Base-by-base conservation (phyloP, 2,888 invertebrate species). In the Hirtodrosophila trivittata region DNA sequence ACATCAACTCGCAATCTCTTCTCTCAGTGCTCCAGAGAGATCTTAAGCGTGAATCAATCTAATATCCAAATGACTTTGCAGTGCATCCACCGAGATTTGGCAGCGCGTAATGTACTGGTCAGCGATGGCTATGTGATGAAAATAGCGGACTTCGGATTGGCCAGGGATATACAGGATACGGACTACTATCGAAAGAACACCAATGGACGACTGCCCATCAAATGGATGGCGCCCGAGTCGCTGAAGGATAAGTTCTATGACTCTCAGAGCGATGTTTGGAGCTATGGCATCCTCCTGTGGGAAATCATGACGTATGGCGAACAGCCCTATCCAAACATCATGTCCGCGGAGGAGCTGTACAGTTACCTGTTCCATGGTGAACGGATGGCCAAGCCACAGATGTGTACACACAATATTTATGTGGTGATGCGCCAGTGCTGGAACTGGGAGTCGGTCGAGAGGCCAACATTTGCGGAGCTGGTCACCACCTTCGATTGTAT, bases 201-300 rank as follows among this genome's bases (percentile, higher is more conserved):
- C 25, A 97, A 98, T 90, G 99, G 99, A 16, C 92, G 98, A 37
- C 92, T 99, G 70, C 99, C 99, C 0, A 97, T 99, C 28, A 98
- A 99, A 91, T 99, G 99, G 99, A 99, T 99, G 99, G 98, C 99
- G 0, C 98, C 98, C 0, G 99, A 99, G 91, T 97, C 99, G 0
- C 92, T 99, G 16, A 97, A 98, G 90, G 97, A 98, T 87, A 94
- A 98, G 86, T 94, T 97, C 35, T 99, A 98, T 91, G 98, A 97
- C 33, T 95, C 96, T 14, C 95, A 97, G 92, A 96, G 96, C 74
- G 97, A 97, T 90, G 97, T 97, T 38, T 98, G 98, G 98, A 98
- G 98, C 0, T 98, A 96, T 90, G 98, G 98, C 21, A 96, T 98
- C 59, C 92, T 98, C 18, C 91, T 99, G 51, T 99, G 99, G 98